phyloP scores from a whole-genome alignment of 2,797 vertebrate species.

The Amphiprion clarkii region DNA sequence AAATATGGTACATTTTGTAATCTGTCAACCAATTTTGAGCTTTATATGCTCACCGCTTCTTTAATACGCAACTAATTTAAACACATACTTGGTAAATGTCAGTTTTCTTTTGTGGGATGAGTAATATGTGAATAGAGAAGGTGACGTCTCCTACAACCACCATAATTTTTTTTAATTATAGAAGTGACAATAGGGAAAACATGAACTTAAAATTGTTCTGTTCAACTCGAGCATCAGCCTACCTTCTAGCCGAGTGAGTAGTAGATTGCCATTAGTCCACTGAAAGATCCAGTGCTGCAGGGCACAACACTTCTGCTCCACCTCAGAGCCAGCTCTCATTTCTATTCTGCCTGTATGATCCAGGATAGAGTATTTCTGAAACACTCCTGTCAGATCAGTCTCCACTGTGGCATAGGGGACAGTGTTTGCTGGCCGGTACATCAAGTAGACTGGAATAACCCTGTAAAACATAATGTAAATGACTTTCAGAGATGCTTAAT shows the following conservation, averaged over 20 bases:
- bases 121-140: too few species aligned
- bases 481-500: not conserved
- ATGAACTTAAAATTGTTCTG: not conserved
- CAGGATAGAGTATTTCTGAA: conserved; percentile 85
- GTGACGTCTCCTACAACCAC: too few species aligned
- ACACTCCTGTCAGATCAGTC: conserved; percentile 87
- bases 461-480: conserved; percentile 70
- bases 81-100: not conserved
- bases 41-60: not conserved
- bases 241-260: conserved; percentile 94
- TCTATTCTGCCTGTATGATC: conserved; percentile 80
- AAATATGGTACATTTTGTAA: not conserved
- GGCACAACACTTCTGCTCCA: conserved; percentile 90
- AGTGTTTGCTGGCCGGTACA: conserved; percentile 93
- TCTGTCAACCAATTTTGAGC: not conserved
- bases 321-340: conserved; percentile 77
- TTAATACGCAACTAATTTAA: not conserved
- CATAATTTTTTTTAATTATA: not conserved
- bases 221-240: conserved; percentile 26
- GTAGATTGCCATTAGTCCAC: conserved; percentile 95
- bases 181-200: not conserved
- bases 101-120: not conserved
- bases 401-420: conserved; percentile 94
- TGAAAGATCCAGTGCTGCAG: conserved; percentile 97
- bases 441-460: conserved; percentile 91